A percentile compares a stretch with the other conserved stretches of the same genome.
phyloP scores from a whole-genome alignment of 2,113 vertebrate genomes.

The Raphicerus campestris region DNA sequence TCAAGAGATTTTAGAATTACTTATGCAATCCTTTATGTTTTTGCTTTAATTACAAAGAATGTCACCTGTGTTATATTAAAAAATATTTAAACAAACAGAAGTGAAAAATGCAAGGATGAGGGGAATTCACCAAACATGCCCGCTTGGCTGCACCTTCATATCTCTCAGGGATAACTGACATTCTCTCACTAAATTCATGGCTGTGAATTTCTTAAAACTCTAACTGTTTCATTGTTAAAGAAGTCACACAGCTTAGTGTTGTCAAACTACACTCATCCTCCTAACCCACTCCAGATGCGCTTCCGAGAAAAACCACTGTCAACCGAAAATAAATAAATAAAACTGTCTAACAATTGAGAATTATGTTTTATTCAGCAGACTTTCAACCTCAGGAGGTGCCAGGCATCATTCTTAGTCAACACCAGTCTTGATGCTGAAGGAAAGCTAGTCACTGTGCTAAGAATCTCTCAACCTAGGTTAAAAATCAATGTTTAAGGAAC shows the following conservation, averaged over 20 bases:
- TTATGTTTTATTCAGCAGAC: background rate
- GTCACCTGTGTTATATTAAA: background rate
- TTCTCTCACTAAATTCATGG: background rate
- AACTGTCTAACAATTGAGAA: background rate
- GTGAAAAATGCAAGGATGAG: background rate
- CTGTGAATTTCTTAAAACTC: background rate
- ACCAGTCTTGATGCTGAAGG: background rate
- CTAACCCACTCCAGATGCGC: background rate
- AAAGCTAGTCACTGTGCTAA: background rate
- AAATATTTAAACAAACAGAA: background rate
- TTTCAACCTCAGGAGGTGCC: background rate
- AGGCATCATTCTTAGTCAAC: background rate
- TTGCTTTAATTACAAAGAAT: conserved; percentile 5
- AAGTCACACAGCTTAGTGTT: background rate
- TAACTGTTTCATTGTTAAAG: background rate
- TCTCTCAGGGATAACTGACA: background rate
- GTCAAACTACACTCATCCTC: background rate
- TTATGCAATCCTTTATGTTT: background rate
- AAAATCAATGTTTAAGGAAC: background rate
- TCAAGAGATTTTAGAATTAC: background rate
- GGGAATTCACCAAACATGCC: background rate
- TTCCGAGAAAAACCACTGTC: background rate
- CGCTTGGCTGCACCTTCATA: background rate
- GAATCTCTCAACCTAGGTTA: background rate
- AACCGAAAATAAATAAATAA: background rate